These are phyloP conservation scores for Microtus richardsoni DNA, from an alignment of 2,113 vertebrate genomes.

Conservation along the genomic window DNA sequence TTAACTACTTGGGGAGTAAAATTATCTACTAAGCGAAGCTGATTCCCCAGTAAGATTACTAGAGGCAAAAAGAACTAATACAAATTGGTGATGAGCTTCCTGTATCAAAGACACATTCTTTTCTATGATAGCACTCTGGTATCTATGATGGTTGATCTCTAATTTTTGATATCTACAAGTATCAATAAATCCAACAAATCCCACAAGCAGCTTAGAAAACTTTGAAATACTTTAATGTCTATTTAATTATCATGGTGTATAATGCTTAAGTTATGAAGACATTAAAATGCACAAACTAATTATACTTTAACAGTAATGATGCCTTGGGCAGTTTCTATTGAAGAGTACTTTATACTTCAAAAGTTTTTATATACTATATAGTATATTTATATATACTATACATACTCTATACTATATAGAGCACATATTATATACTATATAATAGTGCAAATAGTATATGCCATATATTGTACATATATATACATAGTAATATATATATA, in stretches of 20 bases:
- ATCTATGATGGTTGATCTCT: not conserved
- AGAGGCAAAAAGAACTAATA: not conserved
- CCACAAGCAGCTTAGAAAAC: accelerated
- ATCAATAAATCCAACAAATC: not conserved
- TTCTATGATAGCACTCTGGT: too few species aligned
- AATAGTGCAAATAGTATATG: too few species aligned
- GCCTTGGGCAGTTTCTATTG: not conserved
- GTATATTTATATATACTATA: too few species aligned
- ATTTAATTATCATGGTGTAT: not conserved
- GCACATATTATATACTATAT: too few species aligned
- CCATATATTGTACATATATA: too few species aligned
- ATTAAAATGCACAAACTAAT: not conserved
- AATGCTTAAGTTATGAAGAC: not conserved
- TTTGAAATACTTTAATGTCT: not conserved
- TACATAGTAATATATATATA: too few species aligned
- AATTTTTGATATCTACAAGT: not conserved
- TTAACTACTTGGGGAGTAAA: not conserved
- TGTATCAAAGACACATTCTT: too few species aligned
- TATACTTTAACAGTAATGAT: not conserved
- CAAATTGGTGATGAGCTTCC: not conserved
- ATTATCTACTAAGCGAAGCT: not conserved
- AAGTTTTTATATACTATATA: not conserved
- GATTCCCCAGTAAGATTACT: not conserved
- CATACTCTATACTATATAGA: too few species aligned
- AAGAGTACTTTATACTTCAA: not conserved